Conservation (phyloP, 2,888 invertebrate genomes). For the Leptinotarsa juncta region DNA sequence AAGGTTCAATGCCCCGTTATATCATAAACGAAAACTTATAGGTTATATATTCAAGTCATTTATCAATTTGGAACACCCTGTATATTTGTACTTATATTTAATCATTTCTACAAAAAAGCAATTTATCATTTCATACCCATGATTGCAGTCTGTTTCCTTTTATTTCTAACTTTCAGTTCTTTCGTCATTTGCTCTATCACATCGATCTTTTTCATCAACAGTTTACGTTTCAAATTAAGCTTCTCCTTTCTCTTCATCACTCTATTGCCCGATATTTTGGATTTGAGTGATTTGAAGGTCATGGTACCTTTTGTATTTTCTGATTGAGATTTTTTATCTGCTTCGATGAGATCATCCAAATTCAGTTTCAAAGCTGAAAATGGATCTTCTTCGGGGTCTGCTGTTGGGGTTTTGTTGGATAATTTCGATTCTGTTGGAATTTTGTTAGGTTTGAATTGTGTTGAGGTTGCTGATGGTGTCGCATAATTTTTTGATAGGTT, state of each 20-base stretch:
- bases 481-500: neutral
- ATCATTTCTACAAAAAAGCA: neutral
- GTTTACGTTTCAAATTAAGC: conserved; percentile 54
- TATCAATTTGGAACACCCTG: too few species aligned
- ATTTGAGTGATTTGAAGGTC: conserved; percentile 58
- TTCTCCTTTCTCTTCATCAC: conserved; percentile 59
- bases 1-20: too few species aligned
- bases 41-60: too few species aligned
- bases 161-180: conserved; percentile 53
- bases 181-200: conserved; percentile 55
- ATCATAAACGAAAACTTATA: too few species aligned
- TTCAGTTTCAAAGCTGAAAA: conserved; percentile 3
- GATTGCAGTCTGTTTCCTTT: conserved; percentile 54
- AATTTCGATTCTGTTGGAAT: neutral
- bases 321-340: neutral
- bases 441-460: neutral
- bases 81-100: neutral
- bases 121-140: conserved; percentile 38
- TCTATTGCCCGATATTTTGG: conserved; percentile 47
- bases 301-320: conserved; percentile 56
- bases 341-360: conserved; percentile 2
- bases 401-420: neutral
- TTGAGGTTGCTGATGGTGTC: neutral
- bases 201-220: conserved; percentile 58
- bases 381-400: conserved; percentile 3